Evolutionary conservation across 2,888 invertebrate genomes (phyloP).

Genomic region (Xanthia icteritia): DNA sequence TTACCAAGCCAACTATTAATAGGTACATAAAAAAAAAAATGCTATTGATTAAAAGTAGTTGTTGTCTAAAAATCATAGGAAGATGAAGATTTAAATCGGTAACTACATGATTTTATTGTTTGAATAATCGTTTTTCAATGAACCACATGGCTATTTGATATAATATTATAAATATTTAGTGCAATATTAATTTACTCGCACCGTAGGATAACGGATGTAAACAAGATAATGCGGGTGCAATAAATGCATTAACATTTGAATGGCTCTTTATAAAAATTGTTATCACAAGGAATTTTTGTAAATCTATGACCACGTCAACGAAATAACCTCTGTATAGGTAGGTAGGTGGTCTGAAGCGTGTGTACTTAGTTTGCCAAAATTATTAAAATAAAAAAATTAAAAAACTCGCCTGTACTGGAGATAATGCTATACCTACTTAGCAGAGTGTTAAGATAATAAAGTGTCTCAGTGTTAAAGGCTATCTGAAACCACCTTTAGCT

Average conservation of each 20-base stretch:
- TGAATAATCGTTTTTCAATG: background rate
- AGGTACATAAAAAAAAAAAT: too few species aligned
- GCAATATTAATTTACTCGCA: conserved; percentile 9
- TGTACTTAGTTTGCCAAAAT: background rate
- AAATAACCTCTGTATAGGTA: background rate
- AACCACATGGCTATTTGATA: conserved; percentile 5
- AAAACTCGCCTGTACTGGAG: background rate
- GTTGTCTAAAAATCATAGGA: background rate
- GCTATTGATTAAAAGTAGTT: too few species aligned
- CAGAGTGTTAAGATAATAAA: background rate
- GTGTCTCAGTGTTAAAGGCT: background rate
- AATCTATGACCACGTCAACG: conserved; percentile 16
- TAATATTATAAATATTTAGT: conserved; percentile 19
- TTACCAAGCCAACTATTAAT: background rate
- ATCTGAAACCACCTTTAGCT: background rate
- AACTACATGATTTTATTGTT: background rate
- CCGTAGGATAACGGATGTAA: conserved; percentile 61
- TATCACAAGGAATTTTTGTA: conserved; percentile 32
- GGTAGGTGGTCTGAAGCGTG: background rate
- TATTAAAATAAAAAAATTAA: background rate
- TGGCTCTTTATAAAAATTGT: conserved; percentile 51
- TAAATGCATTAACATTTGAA: conserved; percentile 68
- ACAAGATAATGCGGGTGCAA: conserved; percentile 73
- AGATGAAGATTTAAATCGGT: background rate
- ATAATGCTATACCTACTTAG: background rate